These are phyloP conservation scores for Heteromormyrus szaboi DNA, from an alignment of 2,797 vertebrate genomes.

Conservation along the genomic window DNA sequence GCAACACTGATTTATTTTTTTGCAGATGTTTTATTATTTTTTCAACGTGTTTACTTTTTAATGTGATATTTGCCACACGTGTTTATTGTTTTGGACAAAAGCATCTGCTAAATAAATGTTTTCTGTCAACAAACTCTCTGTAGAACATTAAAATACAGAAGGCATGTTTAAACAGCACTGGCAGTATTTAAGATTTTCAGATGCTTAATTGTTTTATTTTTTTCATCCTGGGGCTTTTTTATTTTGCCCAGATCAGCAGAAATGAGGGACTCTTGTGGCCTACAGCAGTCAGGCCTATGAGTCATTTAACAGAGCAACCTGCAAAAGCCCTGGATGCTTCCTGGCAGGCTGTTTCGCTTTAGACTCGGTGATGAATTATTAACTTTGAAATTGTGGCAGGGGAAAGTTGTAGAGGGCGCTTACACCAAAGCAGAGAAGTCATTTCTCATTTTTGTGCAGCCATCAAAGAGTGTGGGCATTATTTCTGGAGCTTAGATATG, in stretches of 20 bases:
- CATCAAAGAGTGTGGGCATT: not conserved
- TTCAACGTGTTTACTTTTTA: not conserved
- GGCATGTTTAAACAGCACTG: not conserved
- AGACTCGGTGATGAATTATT: not conserved
- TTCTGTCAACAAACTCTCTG: not conserved
- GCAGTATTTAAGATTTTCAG: not conserved
- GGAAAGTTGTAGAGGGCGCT: not conserved
- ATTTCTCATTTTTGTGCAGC: not conserved
- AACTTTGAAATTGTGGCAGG: not conserved
- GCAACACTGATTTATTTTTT: not conserved
- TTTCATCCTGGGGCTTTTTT: not conserved
- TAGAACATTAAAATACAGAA: not conserved
- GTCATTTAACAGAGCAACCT: not conserved
- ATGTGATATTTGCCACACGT: not conserved
- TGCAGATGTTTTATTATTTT: not conserved
- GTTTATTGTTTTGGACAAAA: not conserved
- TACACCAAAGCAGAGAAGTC: not conserved
- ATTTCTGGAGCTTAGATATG: not conserved
- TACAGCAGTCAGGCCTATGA: not conserved
- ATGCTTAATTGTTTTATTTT: not conserved
- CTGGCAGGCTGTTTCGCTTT: not conserved
- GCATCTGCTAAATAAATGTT: not conserved
- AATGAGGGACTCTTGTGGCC: not conserved
- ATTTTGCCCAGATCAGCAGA: not conserved
- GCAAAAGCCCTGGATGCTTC: not conserved